Percentiles rank a stretch among this genome's conserved stretches.
Evolutionary conservation across 2,113 vertebrate genomes (phyloP).

Genomic region (Phylloscopus trochiloides): DNA sequence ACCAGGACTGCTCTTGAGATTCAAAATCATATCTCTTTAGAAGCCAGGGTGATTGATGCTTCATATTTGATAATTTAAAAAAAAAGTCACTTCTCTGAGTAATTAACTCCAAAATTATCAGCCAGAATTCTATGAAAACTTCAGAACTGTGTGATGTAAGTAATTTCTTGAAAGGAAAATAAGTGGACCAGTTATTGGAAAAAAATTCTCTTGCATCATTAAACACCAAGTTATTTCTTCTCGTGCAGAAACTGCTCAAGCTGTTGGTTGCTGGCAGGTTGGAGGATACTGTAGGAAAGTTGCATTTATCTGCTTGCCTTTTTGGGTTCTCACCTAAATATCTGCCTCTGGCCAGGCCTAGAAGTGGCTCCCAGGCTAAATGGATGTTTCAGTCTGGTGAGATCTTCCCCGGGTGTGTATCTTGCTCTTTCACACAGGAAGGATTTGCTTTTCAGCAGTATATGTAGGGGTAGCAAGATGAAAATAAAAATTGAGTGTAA

Average conservation of each 20-base stretch:
- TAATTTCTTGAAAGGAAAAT: neutral
- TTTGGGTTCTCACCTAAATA: neutral
- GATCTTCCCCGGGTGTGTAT: neutral
- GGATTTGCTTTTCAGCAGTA: neutral
- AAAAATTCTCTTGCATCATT: neutral
- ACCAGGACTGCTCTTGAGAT: neutral
- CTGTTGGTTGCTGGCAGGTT: neutral
- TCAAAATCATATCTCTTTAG: neutral
- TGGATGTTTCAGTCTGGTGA: neutral
- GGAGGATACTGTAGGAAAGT: neutral
- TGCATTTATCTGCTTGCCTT: neutral
- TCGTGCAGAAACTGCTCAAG: neutral
- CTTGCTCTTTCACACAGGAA: neutral
- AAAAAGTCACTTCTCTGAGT: neutral
- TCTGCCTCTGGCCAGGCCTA: neutral
- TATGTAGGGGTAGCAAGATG: neutral
- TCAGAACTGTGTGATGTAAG: neutral
- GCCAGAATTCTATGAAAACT: neutral
- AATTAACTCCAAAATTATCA: neutral
- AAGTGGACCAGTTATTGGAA: neutral
- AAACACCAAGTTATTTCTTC: neutral
- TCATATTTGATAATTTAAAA: neutral
- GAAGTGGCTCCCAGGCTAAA: neutral
- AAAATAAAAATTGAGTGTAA: neutral
- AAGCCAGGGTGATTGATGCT: neutral